phyloP scores from a whole-genome alignment of 2,888 invertebrate genomes.

The Elysia crispata region DNA sequence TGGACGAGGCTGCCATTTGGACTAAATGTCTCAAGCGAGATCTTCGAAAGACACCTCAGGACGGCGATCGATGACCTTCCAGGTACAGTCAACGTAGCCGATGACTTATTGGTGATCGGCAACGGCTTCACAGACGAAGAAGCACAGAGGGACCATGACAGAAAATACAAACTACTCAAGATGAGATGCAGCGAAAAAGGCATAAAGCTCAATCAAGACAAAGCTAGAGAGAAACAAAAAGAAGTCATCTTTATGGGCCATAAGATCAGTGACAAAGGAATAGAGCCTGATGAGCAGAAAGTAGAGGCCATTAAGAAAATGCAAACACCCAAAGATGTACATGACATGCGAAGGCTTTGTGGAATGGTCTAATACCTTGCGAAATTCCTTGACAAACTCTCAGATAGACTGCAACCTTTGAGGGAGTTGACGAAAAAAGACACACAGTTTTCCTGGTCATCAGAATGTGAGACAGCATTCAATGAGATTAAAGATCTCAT shows the following conservation, averaged over 20 bases:
- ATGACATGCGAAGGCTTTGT: constrained; percentile 53
- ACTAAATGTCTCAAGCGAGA: constrained; percentile 35
- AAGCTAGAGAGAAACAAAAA: constrained; percentile 14
- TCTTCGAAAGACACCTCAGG: constrained; percentile 53
- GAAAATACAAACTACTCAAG: constrained; percentile 39
- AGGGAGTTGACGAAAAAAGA: constrained; percentile 50
- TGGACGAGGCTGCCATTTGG: constrained; percentile 44
- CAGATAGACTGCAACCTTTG: constrained; percentile 29
- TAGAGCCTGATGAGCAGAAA: constrained; percentile 51
- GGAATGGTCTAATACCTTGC: constrained; percentile 57
- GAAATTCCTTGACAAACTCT: constrained; percentile 40
- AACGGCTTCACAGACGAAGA: constrained; percentile 49
- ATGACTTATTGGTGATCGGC: constrained; percentile 53
- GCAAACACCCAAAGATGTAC: constrained; percentile 50
- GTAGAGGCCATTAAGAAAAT: constrained; percentile 52
- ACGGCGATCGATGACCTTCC: constrained; percentile 48
- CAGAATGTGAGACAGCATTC: constrained; percentile 33
- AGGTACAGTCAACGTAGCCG: constrained; percentile 49
- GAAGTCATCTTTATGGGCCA: constrained; percentile 53
- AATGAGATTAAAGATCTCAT: constrained; percentile 39
- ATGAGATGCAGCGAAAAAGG: constrained; percentile 42
- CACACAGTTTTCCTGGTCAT: constrained; percentile 45
- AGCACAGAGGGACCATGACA: constrained; percentile 46
- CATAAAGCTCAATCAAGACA: constrained; percentile 49
- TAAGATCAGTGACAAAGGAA: constrained; percentile 49